Conservation (phyloP, 2,113 vertebrate genomes). For the Ardeotis arabs region DNA sequence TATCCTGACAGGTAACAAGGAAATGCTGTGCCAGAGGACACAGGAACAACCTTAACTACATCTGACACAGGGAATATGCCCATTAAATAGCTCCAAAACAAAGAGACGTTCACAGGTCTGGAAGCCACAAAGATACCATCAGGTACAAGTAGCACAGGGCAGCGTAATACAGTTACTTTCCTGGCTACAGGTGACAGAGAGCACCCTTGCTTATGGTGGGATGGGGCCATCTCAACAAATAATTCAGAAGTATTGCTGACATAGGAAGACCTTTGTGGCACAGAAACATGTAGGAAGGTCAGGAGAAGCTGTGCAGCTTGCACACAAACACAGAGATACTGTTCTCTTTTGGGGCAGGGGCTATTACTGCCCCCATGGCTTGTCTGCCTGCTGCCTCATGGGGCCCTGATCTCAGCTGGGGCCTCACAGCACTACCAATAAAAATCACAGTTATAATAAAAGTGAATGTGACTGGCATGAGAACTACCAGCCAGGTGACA, state of each 20-base stretch:
- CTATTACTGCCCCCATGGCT: accelerated
- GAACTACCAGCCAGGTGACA: conserved; percentile 36
- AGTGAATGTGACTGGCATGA: background rate
- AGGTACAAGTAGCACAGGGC: background rate
- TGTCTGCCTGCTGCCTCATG: background rate
- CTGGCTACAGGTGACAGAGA: background rate
- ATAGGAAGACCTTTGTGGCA: background rate
- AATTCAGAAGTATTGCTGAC: background rate
- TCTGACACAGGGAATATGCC: background rate
- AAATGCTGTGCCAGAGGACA: background rate
- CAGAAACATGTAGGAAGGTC: background rate
- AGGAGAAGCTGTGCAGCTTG: background rate
- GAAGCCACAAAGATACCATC: background rate
- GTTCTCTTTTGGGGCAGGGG: background rate
- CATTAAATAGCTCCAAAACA: conserved; percentile 5
- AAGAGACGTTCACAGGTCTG: background rate
- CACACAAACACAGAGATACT: background rate
- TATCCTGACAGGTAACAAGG: background rate
- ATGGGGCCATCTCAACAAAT: background rate
- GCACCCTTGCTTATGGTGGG: background rate
- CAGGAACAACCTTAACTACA: background rate
- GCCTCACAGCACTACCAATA: background rate
- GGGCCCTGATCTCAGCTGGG: background rate
- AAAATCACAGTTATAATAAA: conserved; percentile 10
- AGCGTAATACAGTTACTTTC: background rate